A percentile compares a stretch with the other conserved stretches of the same genome.
These are phyloP conservation scores for Philantomba maxwellii DNA, from an alignment of 2,113 vertebrate species.

Conservation along the genomic window DNA sequence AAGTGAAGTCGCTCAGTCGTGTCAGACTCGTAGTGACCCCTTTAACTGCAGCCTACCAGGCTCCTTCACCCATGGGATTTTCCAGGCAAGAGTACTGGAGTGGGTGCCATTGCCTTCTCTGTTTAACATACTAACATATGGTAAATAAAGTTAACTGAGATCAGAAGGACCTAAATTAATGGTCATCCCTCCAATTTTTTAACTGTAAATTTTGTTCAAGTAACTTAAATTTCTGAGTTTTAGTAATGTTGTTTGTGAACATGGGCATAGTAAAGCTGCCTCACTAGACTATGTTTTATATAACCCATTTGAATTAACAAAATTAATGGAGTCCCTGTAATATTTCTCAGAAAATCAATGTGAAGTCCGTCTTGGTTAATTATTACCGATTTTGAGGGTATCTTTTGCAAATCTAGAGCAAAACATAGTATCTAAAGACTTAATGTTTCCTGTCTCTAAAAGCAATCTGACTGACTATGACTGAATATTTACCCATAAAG, in stretches of 20 bases:
- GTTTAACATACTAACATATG: not conserved
- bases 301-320: not conserved
- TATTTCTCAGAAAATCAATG: not conserved
- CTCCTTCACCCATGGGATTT: no score
- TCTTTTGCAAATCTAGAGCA: no score
- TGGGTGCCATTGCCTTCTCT: no score
- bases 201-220: not conserved
- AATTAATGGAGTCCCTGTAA: not conserved
- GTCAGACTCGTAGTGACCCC: no score
- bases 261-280: not conserved
- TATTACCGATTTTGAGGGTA: not conserved
- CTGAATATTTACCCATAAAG: no score
- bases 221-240: not conserved
- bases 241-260: not conserved
- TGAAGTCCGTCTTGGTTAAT: no score
- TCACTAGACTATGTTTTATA: not conserved
- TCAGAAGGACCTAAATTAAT: not conserved
- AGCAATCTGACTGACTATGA: no score
- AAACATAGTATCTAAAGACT: no score
- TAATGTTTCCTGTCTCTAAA: no score
- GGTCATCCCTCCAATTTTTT: not conserved
- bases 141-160: not conserved
- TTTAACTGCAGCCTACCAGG: no score
- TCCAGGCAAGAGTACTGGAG: no score
- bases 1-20: no score